Evolutionary conservation across 1,140 invertebrate species (phyloP), one percentile per base, ranked within the genome.

Genomic region (Hylaeus anthracinus): DNA sequence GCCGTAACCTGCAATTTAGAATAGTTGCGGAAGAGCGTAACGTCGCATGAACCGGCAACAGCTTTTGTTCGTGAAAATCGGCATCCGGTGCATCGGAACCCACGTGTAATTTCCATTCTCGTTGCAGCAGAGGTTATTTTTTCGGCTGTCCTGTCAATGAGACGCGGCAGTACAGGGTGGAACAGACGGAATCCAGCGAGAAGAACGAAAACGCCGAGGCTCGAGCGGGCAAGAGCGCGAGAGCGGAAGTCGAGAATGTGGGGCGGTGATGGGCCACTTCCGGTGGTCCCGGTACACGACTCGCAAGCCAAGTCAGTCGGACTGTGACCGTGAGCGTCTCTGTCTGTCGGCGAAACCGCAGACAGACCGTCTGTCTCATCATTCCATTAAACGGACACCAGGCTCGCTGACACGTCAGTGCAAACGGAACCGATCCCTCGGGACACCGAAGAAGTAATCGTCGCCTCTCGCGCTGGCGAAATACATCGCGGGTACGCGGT

Each of bases 251-350:
- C 56, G 85, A 55, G 85, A 84, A 87, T 85, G 86, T 85, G 90
- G 88, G 89, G 87, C 90, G 88, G 89, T 91, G 90, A 91, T 91
- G 90, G 90, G 88, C 86, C 88, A 74, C 89, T 91, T 91, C 90
- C 90, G 89, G 88, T 89, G 87, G 86, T 90, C 87, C 88, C 89
- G 85, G 84, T 82, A 71, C 82, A 88, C 83, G 81, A 58, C 81
- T 79, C 74, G 75, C 78, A 56, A 78, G 71, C 85, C 83, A 83
- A 88, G 83, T 88, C 86, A 77, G 74, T 82, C 85, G 72, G 69
- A 72, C 85, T 83, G 84, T 79, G 81, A 80, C 65, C 55, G 72
- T 69, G 76, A 41, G 4, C 67, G 58, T 61, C 51, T 56, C 61
- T 76, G 81, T 74, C 74, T 74, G 80, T 78, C 74, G 75, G 79